Base-by-base conservation (phyloP, 2,888 invertebrate species). In the Sepiola atlantica region DNA sequence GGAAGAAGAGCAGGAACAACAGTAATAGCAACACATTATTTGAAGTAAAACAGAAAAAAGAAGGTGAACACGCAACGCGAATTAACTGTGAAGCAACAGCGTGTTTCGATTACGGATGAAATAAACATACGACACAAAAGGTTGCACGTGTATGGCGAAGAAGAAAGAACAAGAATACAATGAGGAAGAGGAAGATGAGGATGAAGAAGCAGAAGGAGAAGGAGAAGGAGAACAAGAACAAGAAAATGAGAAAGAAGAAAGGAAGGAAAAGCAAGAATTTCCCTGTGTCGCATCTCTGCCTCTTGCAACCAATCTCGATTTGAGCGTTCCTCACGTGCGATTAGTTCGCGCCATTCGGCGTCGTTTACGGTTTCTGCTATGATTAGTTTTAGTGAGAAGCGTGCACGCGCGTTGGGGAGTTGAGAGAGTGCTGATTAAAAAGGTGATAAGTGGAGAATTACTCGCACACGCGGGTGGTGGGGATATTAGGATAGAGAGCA, bases 341-440 rank as follows among this genome's bases (percentile, higher is more conserved):
- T 32, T n/a, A 16, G 14, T n/a, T 77, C 77, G n/a, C 77, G 77
- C 77, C 77, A n/a, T 12, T 77, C 77, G 32, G 14, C 77, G n/a
- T 32, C 77, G 77, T 77, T 32, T n/a, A 4, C n/a, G 14, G n/a
- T 32, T 32, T 14, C n/a, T 2, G 2, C 16, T 12, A 77, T 77
- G 77, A 77, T 77, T 77, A 77, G 77, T 77, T 77, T 18, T 45
- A 8, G 8, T 2, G n/a, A n/a, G 77, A 32, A n/a, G n/a, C n/a
- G n/a, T 16, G 77, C n/a, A 45, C 45, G 77, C 18, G 77, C 77
- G 77, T 77, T 77, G 77, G 77, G 77, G 77, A 77, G 77, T 77
- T 77, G 77, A 77, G n/a, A 77, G 77, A 77, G 77, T 77, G 77
- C 77, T 77, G 77, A 77, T 77, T 77, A n/a, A n/a, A 32, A 77